These are phyloP conservation scores for Vulpes vulpes DNA, from an alignment of 2,113 vertebrate genomes.

Conservation along the genomic window DNA sequence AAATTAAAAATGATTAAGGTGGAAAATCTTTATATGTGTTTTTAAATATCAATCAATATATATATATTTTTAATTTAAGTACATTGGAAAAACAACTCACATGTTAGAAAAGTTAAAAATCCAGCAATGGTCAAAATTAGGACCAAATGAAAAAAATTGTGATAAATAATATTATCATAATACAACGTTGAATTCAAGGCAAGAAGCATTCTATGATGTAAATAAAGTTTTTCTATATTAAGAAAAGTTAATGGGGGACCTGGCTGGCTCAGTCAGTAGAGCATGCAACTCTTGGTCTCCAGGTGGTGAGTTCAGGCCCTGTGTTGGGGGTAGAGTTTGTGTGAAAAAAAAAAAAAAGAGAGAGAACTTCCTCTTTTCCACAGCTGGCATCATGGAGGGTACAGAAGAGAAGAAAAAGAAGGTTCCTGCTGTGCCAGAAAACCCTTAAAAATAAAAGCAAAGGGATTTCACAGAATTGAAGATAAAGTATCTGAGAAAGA, in stretches of 20 bases:
- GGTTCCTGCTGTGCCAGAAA: neutral
- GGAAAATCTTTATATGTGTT: neutral
- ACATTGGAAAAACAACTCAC: constrained; percentile 9
- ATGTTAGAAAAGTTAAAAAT: neutral
- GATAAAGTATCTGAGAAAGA: neutral
- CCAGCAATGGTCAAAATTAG: neutral
- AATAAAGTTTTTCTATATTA: neutral
- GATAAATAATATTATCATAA: neutral
- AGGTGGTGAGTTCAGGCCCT: neutral
- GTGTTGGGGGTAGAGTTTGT: neutral
- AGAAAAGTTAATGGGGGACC: neutral
- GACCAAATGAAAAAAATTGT: neutral
- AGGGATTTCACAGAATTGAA: neutral
- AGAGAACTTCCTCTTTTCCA: neutral
- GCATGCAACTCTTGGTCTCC: neutral
- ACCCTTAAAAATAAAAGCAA: neutral
- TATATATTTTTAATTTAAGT: neutral
- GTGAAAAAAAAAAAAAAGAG: neutral
- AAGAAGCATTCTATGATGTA: neutral
- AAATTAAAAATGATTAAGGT: neutral
- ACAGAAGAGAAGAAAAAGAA: neutral
- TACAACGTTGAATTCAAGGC: neutral
- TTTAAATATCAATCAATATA: neutral
- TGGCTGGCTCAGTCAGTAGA: neutral
- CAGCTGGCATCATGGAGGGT: neutral